Conservation (phyloP, 2,113 vertebrate genomes). For the Plestiodon gilberti region DNA sequence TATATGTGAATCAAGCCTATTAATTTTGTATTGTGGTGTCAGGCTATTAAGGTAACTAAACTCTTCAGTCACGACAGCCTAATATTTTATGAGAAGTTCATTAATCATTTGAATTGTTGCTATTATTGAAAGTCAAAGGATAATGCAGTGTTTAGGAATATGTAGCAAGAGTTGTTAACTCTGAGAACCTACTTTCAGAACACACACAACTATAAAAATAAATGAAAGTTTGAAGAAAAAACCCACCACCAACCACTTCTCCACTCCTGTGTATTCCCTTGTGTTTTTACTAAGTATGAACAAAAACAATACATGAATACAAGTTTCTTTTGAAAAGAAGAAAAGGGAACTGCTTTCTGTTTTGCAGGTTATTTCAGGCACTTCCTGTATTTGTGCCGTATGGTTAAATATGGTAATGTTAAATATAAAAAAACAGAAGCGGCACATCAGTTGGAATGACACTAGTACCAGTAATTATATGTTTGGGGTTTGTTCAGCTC, state of each 20-base stretch:
- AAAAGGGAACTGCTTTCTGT: slow-evolving; percentile 24
- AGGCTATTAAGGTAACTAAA: background rate
- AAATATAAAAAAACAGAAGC: slow-evolving; percentile 33
- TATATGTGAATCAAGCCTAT: background rate
- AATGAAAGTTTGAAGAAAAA: background rate
- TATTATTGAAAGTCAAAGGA: background rate
- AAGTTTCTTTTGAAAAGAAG: background rate
- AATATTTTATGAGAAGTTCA: background rate
- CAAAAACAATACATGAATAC: slow-evolving; percentile 18
- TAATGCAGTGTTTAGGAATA: background rate
- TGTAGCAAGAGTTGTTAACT: slow-evolving; percentile 11
- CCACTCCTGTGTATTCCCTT: background rate
- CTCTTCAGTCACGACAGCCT: background rate
- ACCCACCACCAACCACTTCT: background rate
- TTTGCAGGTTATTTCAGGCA: slow-evolving; percentile 21
- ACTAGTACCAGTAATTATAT: slow-evolving; percentile 69
- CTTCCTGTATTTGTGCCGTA: slow-evolving; percentile 30
- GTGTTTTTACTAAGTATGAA: slow-evolving; percentile 4
- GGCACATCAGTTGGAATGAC: slow-evolving; percentile 56
- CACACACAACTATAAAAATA: background rate
- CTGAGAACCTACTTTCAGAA: background rate
- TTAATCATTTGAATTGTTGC: background rate
- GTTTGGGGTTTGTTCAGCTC: slow-evolving; percentile 40
- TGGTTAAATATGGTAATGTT: slow-evolving; percentile 24
- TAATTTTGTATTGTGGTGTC: background rate